These are phyloP conservation scores for Oncorhynchus tshawytscha DNA, from an alignment of 2,113 vertebrate species.

Conservation along the genomic window DNA sequence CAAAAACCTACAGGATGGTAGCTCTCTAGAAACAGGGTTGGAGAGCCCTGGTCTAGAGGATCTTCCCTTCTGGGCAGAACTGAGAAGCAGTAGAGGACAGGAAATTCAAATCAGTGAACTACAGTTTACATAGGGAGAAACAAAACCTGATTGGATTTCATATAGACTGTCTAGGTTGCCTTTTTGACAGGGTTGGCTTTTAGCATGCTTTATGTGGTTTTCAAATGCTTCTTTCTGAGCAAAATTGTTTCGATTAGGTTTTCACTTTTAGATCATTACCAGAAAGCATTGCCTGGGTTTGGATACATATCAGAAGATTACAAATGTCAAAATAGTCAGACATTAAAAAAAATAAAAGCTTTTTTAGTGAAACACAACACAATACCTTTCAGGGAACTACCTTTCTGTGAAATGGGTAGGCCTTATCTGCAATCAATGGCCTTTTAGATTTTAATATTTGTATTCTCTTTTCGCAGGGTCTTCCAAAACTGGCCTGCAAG, in stretches of 20 bases:
- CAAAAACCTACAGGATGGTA: too few species aligned
- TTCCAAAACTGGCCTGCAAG: constrained; percentile 72
- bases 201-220: neutral
- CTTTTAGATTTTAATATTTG: constrained; percentile 35
- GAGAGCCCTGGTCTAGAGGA: constrained; percentile 2
- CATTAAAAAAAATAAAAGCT: too few species aligned
- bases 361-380: neutral
- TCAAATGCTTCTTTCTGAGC: neutral
- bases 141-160: constrained; percentile 1
- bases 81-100: constrained; percentile 17
- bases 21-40: too few species aligned
- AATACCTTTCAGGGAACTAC: neutral
- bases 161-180: neutral
- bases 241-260: neutral
- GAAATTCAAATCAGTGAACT: constrained; percentile 35
- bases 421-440: neutral
- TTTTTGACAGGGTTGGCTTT: constrained; percentile 6
- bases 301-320: neutral
- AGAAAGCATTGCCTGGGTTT: too few species aligned
- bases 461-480: constrained; percentile 58
- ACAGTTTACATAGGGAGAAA: constrained; percentile 25
- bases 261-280: neutral
- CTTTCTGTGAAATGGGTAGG: neutral
- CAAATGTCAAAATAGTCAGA: too few species aligned
- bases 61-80: constrained; percentile 23